Evolutionary conservation across 2,113 vertebrate species (phyloP).

Genomic region (Forbesichthys papilliferus): DNA sequence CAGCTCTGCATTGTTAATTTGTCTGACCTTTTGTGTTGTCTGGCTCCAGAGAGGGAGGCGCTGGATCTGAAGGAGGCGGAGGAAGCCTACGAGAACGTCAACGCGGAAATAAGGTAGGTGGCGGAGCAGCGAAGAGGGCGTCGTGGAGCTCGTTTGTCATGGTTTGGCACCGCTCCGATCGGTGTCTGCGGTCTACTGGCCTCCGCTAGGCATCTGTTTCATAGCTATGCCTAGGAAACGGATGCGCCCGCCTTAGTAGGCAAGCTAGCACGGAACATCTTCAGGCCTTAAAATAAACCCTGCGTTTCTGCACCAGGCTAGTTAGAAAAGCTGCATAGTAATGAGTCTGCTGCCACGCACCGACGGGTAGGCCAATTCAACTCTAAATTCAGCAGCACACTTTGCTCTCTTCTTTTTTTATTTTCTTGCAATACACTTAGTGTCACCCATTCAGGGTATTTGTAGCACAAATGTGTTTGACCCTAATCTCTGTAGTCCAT

Average conservation of each 20-base stretch:
- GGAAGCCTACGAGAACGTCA: slow-evolving; percentile 67
- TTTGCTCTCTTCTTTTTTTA: slow-evolving; percentile 1
- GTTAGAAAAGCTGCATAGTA: slow-evolving; percentile 50
- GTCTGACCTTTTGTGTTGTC: slow-evolving; percentile 67
- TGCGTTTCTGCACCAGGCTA: slow-evolving; percentile 36
- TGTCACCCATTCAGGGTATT: slow-evolving; percentile 2
- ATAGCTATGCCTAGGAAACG: slow-evolving; percentile 10
- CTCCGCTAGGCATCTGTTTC: slow-evolving; percentile 13
- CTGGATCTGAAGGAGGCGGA: slow-evolving; percentile 69
- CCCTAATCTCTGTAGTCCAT: not conserved
- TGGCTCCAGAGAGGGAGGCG: slow-evolving; percentile 64
- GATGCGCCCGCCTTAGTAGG: slow-evolving; percentile 13
- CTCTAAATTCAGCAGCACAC: slow-evolving; percentile 12
- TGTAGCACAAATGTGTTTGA: slow-evolving; percentile 14
- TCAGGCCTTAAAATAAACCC: slow-evolving; percentile 58
- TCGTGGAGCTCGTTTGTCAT: slow-evolving; percentile 7
- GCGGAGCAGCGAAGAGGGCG: not conserved
- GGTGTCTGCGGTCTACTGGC: slow-evolving; percentile 11
- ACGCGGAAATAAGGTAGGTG: slow-evolving; percentile 70
- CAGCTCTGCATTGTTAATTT: slow-evolving; percentile 56
- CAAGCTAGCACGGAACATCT: slow-evolving; percentile 37
- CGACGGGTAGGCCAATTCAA: slow-evolving; percentile 26
- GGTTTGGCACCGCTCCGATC: slow-evolving; percentile 13
- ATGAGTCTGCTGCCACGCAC: slow-evolving; percentile 59
- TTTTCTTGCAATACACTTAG: not conserved